Conservation (phyloP, 2,797 vertebrate species). For the Siniperca obscura region DNA sequence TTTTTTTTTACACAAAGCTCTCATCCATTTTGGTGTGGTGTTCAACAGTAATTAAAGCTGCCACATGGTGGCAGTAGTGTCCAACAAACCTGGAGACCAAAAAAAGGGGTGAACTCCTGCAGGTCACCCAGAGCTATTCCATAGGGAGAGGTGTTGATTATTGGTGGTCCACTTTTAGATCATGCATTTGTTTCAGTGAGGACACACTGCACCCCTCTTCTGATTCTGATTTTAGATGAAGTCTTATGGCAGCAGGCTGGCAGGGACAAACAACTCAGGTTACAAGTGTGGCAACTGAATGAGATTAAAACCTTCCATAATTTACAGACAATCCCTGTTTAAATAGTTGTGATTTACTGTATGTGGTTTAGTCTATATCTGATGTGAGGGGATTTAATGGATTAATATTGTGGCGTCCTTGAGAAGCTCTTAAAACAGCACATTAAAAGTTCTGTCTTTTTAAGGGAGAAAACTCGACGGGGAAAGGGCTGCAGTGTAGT, state of each 20-base stretch:
- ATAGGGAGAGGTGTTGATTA: slow-evolving; percentile 72
- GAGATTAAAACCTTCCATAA: slow-evolving; percentile 14
- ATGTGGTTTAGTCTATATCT: slow-evolving; percentile 11
- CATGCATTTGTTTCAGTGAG: slow-evolving; percentile 58
- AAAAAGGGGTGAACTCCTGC: neutral
- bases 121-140: slow-evolving; percentile 45
- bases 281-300: slow-evolving; percentile 4
- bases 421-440: slow-evolving; percentile 10
- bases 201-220: slow-evolving; percentile 22
- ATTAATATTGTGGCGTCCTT: neutral
- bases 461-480: slow-evolving; percentile 31
- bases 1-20: neutral
- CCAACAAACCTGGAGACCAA: neutral
- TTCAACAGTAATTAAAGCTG: neutral
- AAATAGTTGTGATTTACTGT: slow-evolving; percentile 18
- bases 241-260: neutral
- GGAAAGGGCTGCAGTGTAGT: slow-evolving; percentile 8
- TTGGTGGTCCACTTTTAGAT: slow-evolving; percentile 75
- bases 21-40: rapidly evolving
- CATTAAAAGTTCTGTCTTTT: slow-evolving; percentile 38
- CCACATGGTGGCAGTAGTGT: slow-evolving; percentile 68
- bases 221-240: slow-evolving; percentile 38
- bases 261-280: slow-evolving; percentile 13
- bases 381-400: slow-evolving; percentile 10
- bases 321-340: slow-evolving; percentile 9